Conservation (phyloP, 2,888 invertebrate species). For the Copidosoma aretas region DNA sequence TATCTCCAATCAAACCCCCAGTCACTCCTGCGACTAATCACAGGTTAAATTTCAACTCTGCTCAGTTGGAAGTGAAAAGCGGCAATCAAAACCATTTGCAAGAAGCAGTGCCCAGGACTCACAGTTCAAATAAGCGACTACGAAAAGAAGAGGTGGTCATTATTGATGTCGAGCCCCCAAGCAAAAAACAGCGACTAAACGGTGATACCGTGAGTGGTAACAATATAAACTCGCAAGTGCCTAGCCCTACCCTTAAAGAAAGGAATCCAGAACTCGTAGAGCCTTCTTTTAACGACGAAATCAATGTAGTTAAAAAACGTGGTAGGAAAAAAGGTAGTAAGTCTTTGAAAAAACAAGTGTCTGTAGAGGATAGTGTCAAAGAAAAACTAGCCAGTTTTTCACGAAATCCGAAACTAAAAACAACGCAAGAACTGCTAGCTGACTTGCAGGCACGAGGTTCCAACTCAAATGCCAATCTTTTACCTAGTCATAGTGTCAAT, state of each 20-base stretch:
- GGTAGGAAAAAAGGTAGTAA: conserved; percentile 70
- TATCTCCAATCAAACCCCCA: conserved; percentile 54
- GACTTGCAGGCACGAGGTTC: conserved; percentile 73
- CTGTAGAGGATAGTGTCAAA: conserved; percentile 65
- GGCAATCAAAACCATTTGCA: conserved; percentile 57
- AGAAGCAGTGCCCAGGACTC: conserved; percentile 65
- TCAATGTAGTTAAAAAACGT: conserved; percentile 63
- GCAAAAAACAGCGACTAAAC: conserved; percentile 63
- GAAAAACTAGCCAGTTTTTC: conserved; percentile 69
- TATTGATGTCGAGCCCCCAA: conserved; percentile 41
- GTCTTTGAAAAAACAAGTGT: conserved; percentile 63
- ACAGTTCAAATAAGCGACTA: conserved; percentile 66
- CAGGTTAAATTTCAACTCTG: conserved; percentile 45
- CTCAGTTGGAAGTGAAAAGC: conserved; percentile 50
- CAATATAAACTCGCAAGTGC: conserved; percentile 64
- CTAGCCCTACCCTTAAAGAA: conserved; percentile 57
- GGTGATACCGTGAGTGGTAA: conserved; percentile 59
- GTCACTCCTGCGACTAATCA: conserved; percentile 54
- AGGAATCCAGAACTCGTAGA: conserved; percentile 53
- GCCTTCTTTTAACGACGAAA: conserved; percentile 42
- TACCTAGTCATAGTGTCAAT: conserved; percentile 57
- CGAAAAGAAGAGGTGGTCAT: conserved; percentile 62
- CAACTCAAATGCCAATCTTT: conserved; percentile 52
- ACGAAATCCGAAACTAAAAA: conserved; percentile 72
- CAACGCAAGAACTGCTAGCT: conserved; percentile 81